Conservation (phyloP, 2,797 vertebrate genomes). For the Pseudomugil tenellus region DNA sequence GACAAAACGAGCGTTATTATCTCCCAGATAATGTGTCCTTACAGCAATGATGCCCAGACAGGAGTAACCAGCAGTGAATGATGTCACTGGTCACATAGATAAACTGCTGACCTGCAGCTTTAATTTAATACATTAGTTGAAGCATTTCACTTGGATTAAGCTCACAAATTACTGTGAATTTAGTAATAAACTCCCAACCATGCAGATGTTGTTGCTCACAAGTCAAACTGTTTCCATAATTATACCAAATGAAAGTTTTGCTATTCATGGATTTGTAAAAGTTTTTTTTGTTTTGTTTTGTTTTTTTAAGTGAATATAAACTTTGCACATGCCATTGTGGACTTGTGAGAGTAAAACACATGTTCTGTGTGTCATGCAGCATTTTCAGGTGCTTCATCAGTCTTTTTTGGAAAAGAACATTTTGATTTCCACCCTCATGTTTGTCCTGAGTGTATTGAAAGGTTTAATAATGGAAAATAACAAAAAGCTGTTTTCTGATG, state of each 20-base stretch:
- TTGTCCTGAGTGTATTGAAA: conserved; percentile 5
- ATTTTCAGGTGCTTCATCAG: conserved; percentile 19
- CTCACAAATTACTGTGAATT: background rate
- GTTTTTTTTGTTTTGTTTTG: conserved; percentile 10
- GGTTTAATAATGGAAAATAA: conserved; percentile 9
- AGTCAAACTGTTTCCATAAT: conserved; percentile 5
- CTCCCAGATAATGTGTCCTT: background rate
- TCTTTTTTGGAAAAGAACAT: conserved; percentile 5
- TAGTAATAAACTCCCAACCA: conserved; percentile 2
- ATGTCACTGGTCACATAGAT: no score
- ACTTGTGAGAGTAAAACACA: conserved; percentile 14
- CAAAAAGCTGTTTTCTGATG: conserved; percentile 11
- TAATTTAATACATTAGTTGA: background rate
- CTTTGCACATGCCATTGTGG: conserved; percentile 23
- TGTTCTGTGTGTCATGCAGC: background rate
- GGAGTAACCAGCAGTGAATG: background rate
- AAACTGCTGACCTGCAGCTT: background rate
- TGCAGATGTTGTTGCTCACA: background rate
- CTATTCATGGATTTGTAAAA: background rate
- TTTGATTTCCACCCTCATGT: conserved; percentile 20
- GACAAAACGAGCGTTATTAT: background rate
- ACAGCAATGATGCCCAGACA: no score
- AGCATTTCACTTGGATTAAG: background rate
- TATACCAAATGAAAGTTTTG: background rate
- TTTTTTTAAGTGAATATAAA: conserved; percentile 7